Conservation (phyloP, 2,888 invertebrate genomes). For the Sarcophaga variegata region DNA sequence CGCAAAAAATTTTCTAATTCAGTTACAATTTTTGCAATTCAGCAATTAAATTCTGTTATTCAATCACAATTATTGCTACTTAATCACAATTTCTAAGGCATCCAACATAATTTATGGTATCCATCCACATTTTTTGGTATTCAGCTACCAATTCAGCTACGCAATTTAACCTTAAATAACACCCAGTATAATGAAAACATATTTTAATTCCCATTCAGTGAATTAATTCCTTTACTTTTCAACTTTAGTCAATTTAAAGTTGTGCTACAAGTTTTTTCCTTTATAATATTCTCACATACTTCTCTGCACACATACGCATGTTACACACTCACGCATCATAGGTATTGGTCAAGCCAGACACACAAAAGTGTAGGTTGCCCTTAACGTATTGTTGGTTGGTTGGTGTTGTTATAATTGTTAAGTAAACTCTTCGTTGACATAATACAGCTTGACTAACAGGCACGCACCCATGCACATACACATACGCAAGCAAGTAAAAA, state of each 20-base stretch:
- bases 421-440: slow-evolving; percentile 22
- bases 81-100: too few species aligned
- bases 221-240: slow-evolving; percentile 12
- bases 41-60: too few species aligned
- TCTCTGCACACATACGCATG: not conserved
- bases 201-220: not conserved
- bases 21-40: too few species aligned
- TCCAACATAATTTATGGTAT: too few species aligned
- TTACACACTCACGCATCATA: not conserved
- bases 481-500: not conserved
- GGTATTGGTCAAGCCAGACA: slow-evolving; percentile 18
- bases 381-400: slow-evolving; percentile 29
- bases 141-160: too few species aligned
- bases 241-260: slow-evolving; percentile 12
- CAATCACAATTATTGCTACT: too few species aligned
- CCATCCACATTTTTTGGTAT: too few species aligned
- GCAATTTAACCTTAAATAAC: too few species aligned
- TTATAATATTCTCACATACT: not conserved
- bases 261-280: slow-evolving; percentile 41
- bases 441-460: not conserved
- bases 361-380: slow-evolving; percentile 57
- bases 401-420: not conserved
- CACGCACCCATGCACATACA: not conserved
- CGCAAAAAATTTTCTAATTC: too few species aligned
- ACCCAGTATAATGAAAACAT: too few species aligned